Base-by-base conservation (phyloP, 2,113 vertebrate species). In the Pituophis catenifer region DNA sequence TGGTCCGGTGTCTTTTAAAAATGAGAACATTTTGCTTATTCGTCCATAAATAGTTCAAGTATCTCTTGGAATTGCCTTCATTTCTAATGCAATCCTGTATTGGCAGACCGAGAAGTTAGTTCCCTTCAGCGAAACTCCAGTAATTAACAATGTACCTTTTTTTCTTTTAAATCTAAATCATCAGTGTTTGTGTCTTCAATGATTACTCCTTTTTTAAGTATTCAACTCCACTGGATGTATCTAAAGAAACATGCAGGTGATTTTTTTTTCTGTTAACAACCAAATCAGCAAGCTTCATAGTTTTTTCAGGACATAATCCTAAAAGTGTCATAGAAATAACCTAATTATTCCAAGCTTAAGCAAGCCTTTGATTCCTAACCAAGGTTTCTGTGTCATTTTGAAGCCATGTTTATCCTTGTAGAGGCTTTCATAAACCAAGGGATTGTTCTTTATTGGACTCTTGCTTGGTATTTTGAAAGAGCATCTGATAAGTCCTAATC, bases 31-130 rank as follows among this genome's bases (percentile, higher is more conserved):
- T 90, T 91, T 55, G 90, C 89, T 55, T 59, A 86, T 52, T 5
- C 48, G 17, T 48, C 3, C 89, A 89, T 91, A 91, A 93, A 90
- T 13, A 65, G 85, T 17, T 87, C 93, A 75, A 75, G n/a, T 81
- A 38, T 81, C n/a, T 81, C n/a, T 81, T 81, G 70, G n/a, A 81
- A 81, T 81, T 81, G 33, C n/a, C n/a, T 81, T 81, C n/a, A 38
- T 81, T 81, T 33, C 6, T 81, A 38, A 33, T 38, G 33, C 33
- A 81, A 81, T 81, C n/a, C 15, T 81, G 15, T 81, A 19, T 81
- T 81, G 19, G 15, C 13, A 33, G n/a, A 38, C 7, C 1, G 7
- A 81, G 15, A 81, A 81, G 15, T 81, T n/a, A 38, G 6, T 8
- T 38, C n/a, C 70, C 13, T 38, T 81, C 70, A 38, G n/a, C 1